Evolutionary conservation across 2,797 vertebrate genomes (phyloP), one percentile per base, ranked within the genome.

Genomic region (Catostomus latipinnis): DNA sequence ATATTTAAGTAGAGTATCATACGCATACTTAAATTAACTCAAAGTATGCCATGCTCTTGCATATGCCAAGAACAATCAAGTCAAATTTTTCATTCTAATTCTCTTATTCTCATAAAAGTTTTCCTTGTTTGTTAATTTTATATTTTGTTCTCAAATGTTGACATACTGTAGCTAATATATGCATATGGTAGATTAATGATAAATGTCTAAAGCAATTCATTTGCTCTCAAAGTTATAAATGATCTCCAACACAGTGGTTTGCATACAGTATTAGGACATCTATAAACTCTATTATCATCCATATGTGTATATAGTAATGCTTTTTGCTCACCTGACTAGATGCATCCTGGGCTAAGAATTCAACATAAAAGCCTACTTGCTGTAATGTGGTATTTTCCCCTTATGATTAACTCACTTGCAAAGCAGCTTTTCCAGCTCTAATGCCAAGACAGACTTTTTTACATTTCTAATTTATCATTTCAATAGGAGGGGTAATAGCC

Each of bases 381-480:
- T 85, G 88, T 87, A 90, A 89, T 88, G 91, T 58, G 63, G 46
- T 79, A 76, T 71, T 81, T 81, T 73, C 86, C 85, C 86, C 88
- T 87, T 88, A 84, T 91, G 89, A 92, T 90, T 88, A 91, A 87
- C 90, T 89, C 91, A 87, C 83, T 87, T 71, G 75, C 85, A 87
- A 92, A 93, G 93, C 92, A 70, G 76, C 87, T 84, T 86, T 83
- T 83, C 82, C 53, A 46, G 52, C 52, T 75, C 61, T 83, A 84
- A 85, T 90, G 86, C 91, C 91, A 89, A 90, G 92, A 90, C 90
- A 88, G 91, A 89, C 91, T 93, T 89, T 93, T 94, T 92, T 93
- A 93, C 92, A 92, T 93, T 91, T 93, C 89, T 92, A 93, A 93
- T 94, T 93, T 92, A 93, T 92, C 92, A 91, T 92, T 92, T 93